These are phyloP conservation scores for Paramisgurnus dabryanus DNA, from an alignment of 2,113 vertebrate genomes.

Conservation along the genomic window DNA sequence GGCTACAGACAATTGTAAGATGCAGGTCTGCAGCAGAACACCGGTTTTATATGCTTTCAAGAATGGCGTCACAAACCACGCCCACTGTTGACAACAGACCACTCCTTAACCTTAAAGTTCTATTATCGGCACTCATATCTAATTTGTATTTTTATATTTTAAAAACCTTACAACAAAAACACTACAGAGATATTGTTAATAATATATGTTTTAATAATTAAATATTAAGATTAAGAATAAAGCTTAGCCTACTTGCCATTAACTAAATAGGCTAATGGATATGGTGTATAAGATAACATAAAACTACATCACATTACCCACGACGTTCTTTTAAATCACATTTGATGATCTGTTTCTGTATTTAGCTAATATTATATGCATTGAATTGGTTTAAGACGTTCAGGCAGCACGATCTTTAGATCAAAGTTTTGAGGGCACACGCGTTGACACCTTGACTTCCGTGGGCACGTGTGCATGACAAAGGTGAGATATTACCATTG, in stretches of 20 bases:
- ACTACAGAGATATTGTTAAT: neutral
- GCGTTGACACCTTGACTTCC: slow-evolving; percentile 47
- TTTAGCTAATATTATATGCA: slow-evolving; percentile 7
- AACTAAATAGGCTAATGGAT: too few relatives aligned
- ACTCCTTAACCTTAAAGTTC: neutral
- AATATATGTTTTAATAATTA: neutral
- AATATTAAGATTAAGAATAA: too few relatives aligned
- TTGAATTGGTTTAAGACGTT: slow-evolving; percentile 2
- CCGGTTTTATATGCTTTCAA: slow-evolving; percentile 18
- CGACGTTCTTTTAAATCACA: too few relatives aligned
- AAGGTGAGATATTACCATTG: neutral
- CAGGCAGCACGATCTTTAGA: neutral
- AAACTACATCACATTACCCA: too few relatives aligned
- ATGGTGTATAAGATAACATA: too few relatives aligned
- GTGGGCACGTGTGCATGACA: slow-evolving; percentile 36
- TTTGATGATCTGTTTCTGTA: neutral
- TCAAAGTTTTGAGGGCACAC: slow-evolving; percentile 22
- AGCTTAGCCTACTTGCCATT: too few relatives aligned
- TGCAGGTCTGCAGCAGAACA: neutral
- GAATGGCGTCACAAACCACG: neutral
- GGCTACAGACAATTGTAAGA: neutral
- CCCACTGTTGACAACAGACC: slow-evolving; percentile 1
- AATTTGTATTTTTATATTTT: neutral
- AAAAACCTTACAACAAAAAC: neutral
- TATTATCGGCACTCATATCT: too few relatives aligned